Evolutionary conservation across 2,113 vertebrate genomes (phyloP).

Genomic region (Ctenomys sociabilis): DNA sequence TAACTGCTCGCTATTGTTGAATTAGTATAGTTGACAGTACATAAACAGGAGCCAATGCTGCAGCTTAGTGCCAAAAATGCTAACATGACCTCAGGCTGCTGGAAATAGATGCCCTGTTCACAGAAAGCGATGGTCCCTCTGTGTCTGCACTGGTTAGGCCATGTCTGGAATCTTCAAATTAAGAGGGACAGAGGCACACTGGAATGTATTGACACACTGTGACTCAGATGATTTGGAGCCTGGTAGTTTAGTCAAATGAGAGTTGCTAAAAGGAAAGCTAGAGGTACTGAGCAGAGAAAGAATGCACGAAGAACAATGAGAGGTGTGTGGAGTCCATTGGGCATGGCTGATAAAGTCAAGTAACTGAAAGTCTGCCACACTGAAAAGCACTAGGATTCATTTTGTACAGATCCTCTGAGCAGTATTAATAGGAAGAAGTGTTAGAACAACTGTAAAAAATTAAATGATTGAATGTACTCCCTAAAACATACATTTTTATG

Average conservation of each 20-base stretch:
- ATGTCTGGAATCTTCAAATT: constrained; percentile 48
- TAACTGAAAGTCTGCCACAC: background rate
- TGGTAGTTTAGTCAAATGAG: constrained; percentile 8
- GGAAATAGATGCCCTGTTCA: constrained; percentile 64
- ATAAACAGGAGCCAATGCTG: background rate
- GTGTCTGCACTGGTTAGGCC: constrained; percentile 31
- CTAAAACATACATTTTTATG: constrained; percentile 18
- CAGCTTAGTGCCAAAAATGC: constrained; percentile 64
- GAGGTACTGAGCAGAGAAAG: background rate
- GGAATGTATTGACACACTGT: constrained; percentile 55
- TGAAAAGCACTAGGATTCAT: constrained; percentile 5
- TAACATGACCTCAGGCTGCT: constrained; percentile 60
- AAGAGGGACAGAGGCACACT: constrained; percentile 15
- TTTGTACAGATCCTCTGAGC: background rate
- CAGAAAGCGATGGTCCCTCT: background rate
- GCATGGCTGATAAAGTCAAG: background rate
- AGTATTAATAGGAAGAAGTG: background rate
- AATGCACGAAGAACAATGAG: background rate
- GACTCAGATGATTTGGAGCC: constrained; percentile 4
- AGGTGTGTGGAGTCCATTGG: background rate
- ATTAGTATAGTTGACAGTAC: background rate
- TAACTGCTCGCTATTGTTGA: background rate
- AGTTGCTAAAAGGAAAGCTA: background rate
- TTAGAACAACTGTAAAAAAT: background rate
- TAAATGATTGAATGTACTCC: background rate